Base-by-base conservation (phyloP, 2,888 invertebrate genomes). In the Lomographa bimaculata region DNA sequence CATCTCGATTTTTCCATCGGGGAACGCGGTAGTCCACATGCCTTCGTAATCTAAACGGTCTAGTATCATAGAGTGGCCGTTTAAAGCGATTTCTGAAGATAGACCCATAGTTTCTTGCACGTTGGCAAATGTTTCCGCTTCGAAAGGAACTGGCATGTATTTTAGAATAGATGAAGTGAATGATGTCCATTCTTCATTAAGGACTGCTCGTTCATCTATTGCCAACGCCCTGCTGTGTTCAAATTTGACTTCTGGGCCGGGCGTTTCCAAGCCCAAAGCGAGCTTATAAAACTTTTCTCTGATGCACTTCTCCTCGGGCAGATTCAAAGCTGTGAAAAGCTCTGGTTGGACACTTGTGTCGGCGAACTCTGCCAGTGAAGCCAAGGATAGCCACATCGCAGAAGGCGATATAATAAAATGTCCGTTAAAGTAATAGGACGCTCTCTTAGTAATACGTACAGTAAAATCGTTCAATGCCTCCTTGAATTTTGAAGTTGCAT, bases 281-380 rank as follows among this genome's bases (percentile, higher is more conserved):
- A 64, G 41, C 1, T 56, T 38, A 29, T 69, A 69, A 12, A 50
- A 63, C 24, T 50, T 52, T 2, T 50, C 19, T 1, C 69, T 50
- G 0, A 51, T 9, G n/a, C 69, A 69, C 0, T 9, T 30, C 0
- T 57, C 48, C 38, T 52, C 25, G 1, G 69, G 66, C 2, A 69
- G 25, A n/a, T 52, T 29, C 0, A 71, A 36, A 1, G 40, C 25
- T 2, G 37, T 4, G 18, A 64, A 56, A 0, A 63, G 7, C 25
- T 51, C 28, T 8, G 28, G 38, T 23, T 60, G 56, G 1, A 44
- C 17, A n/a, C 1, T 3, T 1, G 37, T 46, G 3, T 61, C 58
- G 0, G 61, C 43, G 0, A 61, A 58, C 40, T 68, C 71, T 0
- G 68, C 60, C 17, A 72, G 30, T 1, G 62, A 60, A 1, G 67